Evolutionary conservation across 2,113 vertebrate genomes (phyloP).

Genomic region (Sorex araneus): DNA sequence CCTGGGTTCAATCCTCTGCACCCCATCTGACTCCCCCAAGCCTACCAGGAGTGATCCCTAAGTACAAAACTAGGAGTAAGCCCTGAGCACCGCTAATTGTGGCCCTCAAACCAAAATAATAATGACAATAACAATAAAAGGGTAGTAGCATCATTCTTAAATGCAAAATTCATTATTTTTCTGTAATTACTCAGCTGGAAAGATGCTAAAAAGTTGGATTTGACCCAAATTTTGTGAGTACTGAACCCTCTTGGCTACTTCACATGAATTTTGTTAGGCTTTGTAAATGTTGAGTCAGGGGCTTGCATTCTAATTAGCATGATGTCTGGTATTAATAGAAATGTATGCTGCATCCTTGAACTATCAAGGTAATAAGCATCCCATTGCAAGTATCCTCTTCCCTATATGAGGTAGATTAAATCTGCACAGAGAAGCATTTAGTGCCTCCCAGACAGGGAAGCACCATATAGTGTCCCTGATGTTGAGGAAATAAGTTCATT

Average conservation of each 20-base stretch:
- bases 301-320: constrained; percentile 60
- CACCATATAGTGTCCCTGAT: constrained; percentile 71
- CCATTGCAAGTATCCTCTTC: constrained; percentile 35
- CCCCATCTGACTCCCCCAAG: no score
- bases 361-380: constrained; percentile 54
- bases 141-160: background rate
- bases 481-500: constrained; percentile 72
- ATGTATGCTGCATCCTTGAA: constrained; percentile 59
- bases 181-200: background rate
- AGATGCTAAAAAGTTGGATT: background rate
- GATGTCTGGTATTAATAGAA: constrained; percentile 61
- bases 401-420: constrained; percentile 78
- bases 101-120: background rate
- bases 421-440: constrained; percentile 63
- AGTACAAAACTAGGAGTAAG: no score
- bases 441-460: constrained; percentile 58
- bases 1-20: no score
- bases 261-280: constrained; percentile 23
- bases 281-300: constrained; percentile 56
- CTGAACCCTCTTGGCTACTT: background rate
- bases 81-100: no score
- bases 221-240: constrained; percentile 32
- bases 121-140: background rate
- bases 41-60: no score
- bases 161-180: background rate